Conservation (phyloP, 1,140 invertebrate species). For the Brachionus plicatilis region DNA sequence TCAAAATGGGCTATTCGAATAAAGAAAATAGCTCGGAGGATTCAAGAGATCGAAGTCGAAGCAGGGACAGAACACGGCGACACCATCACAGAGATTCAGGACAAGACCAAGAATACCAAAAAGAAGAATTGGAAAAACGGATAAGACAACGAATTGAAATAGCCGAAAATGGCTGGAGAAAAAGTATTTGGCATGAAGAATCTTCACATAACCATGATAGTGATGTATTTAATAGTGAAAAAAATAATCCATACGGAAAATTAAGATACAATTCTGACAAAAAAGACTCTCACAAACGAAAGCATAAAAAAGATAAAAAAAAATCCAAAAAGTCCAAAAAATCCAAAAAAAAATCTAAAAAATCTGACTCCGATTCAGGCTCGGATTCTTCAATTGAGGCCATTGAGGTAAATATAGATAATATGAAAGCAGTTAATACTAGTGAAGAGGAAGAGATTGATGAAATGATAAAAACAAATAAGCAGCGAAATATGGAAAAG, state of each 20-base stretch:
- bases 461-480: conserved; percentile 31
- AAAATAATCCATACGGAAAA: conserved; percentile 15
- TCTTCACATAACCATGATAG: conserved; percentile 18
- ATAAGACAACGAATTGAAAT: conserved; percentile 4
- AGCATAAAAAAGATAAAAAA: conserved; percentile 29
- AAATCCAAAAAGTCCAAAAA: conserved; percentile 24
- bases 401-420: conserved; percentile 31
- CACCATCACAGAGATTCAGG: background rate
- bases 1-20: background rate
- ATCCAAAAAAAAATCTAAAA: conserved; percentile 27
- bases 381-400: conserved; percentile 21
- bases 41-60: background rate
- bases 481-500: background rate
- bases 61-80: background rate
- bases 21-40: background rate
- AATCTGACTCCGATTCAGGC: background rate
- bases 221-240: conserved; percentile 29
- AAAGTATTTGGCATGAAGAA: conserved; percentile 26
- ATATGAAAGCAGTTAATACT: conserved; percentile 4
- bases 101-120: background rate
- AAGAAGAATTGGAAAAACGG: background rate
- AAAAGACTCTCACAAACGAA: background rate
- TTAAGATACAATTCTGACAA: background rate
- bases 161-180: conserved; percentile 33
- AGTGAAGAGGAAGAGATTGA: conserved; percentile 38